Evolutionary conservation across 1,140 invertebrate species (phyloP).

Genomic region (Pachypsylla venusta): DNA sequence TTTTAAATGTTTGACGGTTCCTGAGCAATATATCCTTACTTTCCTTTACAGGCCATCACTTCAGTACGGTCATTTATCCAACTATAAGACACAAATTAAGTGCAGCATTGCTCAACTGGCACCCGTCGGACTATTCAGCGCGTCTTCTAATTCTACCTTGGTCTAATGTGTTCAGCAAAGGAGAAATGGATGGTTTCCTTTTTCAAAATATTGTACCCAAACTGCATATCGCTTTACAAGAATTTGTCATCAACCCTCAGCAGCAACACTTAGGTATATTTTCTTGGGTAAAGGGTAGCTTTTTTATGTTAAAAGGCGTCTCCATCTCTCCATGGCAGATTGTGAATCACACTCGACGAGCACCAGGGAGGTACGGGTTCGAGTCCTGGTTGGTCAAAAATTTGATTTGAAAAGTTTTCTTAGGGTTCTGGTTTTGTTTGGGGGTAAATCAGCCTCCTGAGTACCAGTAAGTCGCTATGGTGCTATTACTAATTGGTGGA

Average conservation of each 20-base stretch:
- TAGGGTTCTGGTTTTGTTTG: too few species aligned
- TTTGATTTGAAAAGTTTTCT: too few species aligned
- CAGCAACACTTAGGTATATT: constrained; percentile 52
- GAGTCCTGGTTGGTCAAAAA: too few species aligned
- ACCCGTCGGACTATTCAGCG: constrained; percentile 81
- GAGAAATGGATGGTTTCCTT: constrained; percentile 70
- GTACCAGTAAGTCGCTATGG: too few species aligned
- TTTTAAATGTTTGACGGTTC: background rate
- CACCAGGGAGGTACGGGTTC: background rate
- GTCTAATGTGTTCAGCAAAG: constrained; percentile 65
- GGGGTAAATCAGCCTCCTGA: too few species aligned
- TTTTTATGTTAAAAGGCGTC: constrained; percentile 1
- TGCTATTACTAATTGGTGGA: too few species aligned
- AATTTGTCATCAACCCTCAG: constrained; percentile 72
- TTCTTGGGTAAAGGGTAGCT: constrained; percentile 24
- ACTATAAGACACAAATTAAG: constrained; percentile 82
- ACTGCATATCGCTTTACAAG: constrained; percentile 51
- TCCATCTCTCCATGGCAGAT: too few species aligned
- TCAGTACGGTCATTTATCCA: constrained; percentile 76
- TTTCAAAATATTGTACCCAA: constrained; percentile 85
- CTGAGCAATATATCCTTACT: constrained; percentile 1
- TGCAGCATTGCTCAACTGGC: constrained; percentile 75
- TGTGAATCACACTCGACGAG: too few species aligned
- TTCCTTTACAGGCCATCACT: constrained; percentile 33
- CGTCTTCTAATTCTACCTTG: constrained; percentile 84